Evolutionary conservation across 2,113 vertebrate species (phyloP), one percentile per base, ranked within the genome.

Genomic region (Petrocephalus zakoni): DNA sequence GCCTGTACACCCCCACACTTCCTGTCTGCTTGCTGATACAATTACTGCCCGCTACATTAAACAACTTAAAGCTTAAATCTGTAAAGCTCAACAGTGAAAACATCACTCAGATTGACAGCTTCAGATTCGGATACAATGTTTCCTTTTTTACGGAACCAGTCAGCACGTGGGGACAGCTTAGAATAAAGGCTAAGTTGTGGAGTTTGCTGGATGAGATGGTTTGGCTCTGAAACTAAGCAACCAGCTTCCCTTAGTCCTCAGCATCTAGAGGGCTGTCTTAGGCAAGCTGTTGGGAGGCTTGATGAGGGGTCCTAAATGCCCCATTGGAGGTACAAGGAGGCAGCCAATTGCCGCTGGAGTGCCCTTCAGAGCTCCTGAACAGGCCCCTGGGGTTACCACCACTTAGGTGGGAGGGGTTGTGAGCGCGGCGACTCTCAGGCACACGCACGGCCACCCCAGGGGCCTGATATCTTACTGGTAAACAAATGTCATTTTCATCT

Each of bases 1-100:
- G 68, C 68, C 19, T n/a, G 46, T 85, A 85, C 82, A 52, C 82
- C 82, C 82, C 49, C 82, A 25, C 82, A 52, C 7, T 85, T 85
- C 82, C 49, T 52, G 82, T 85, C 82, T 84, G 82, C 82, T 84
- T 37, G 52, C 51, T 55, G 85, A 56, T 55, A 29, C 52, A 34
- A 56, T 55, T 86, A 56, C 85, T 22, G 85, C 52, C 85, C 56
- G 49, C 85, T 53, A 37, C 34, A 55, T 34, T 25, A 37, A 56
- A 21, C 5, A 86, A 56, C 11, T 8, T 34, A 34, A 86, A 29
- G 52, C 52, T 86, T 52, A 37, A 2, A 21, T 21, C 52, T 55
- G 52, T 52, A 21, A 55, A 52, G 56, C 22, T 56, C 25, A 9
- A 42, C 15, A 11, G 37, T 56, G 17, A 86, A 29, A 86, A 55